Percentiles rank a stretch among this genome's conserved stretches.
These are phyloP conservation scores for Colinus virginianus DNA, from an alignment of 2,113 vertebrate species.

Conservation along the genomic window DNA sequence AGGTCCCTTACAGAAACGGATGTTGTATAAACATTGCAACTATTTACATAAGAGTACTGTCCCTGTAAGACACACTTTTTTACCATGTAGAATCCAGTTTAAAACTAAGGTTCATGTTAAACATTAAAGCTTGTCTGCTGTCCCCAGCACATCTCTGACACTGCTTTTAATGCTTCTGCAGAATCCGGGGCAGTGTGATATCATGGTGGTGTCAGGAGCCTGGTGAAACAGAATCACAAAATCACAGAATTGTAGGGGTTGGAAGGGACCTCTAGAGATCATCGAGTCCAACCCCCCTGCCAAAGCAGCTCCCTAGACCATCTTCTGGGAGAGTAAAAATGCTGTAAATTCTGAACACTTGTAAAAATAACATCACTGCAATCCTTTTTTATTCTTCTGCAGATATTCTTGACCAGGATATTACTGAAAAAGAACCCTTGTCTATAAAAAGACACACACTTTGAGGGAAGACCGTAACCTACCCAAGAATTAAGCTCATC, in stretches of 20 bases:
- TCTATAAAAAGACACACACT: not conserved
- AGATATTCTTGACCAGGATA: not conserved
- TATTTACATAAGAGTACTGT: not conserved
- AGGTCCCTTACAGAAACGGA: not conserved
- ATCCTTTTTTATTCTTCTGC: not conserved
- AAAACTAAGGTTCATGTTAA: not conserved
- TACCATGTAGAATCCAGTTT: not conserved
- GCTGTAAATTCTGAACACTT: fast-evolving
- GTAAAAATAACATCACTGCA: not conserved
- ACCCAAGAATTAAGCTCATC: not conserved
- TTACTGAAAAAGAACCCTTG: not conserved
- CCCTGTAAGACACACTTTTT: not conserved
- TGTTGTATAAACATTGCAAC: not conserved
- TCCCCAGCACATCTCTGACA: not conserved
- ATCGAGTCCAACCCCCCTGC: too few relatives aligned
- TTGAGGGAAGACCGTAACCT: not conserved
- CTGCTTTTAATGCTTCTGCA: not conserved
- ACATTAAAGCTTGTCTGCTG: not conserved
- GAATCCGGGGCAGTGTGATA: not conserved
- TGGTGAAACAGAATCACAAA: not conserved
- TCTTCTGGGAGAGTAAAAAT: not conserved
- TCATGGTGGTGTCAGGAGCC: not conserved
- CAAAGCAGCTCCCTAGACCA: too few relatives aligned
- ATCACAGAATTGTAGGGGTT: too few relatives aligned
- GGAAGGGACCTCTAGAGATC: too few relatives aligned